Percentiles rank a stretch among this genome's conserved stretches.
phyloP scores from a whole-genome alignment of 2,888 invertebrate species.

The Pseudococcus jackbeardsleyi region DNA sequence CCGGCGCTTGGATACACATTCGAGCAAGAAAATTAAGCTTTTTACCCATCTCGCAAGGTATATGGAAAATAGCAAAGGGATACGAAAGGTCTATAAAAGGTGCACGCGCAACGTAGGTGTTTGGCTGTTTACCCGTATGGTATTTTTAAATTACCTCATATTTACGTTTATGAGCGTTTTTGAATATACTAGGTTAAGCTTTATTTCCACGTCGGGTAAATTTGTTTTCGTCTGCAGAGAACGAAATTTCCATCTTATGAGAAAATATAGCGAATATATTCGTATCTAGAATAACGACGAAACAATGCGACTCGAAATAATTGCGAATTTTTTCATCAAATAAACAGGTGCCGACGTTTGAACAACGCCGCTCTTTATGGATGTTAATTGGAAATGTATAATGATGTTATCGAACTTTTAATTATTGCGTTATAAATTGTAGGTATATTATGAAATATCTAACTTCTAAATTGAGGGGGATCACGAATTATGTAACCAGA shows the following conservation, averaged over 20 bases:
- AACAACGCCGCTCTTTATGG: no score
- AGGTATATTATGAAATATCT: no score
- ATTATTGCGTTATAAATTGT: no score
- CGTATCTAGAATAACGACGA: no score
- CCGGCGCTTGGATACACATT: neutral
- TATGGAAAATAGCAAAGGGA: neutral
- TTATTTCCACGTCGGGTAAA: neutral
- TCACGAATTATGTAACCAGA: no score
- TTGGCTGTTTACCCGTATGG: neutral
- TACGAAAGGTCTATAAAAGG: neutral
- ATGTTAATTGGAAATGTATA: no score
- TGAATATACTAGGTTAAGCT: conserved; percentile 1
- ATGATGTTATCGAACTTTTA: no score
- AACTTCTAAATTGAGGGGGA: no score
- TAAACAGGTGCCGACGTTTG: no score
- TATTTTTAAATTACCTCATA: conserved; percentile 11
- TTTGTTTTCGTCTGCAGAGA: neutral
- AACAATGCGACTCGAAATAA: no score
- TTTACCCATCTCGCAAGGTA: neutral
- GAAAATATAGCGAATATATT: neutral
- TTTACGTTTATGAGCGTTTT: conserved; percentile 3
- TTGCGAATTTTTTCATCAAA: no score
- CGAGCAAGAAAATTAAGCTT: conserved; percentile 12
- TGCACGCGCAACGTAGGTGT: neutral
- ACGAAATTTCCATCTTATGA: neutral